Evolutionary conservation across 2,888 invertebrate species (phyloP), one percentile per base, ranked within the genome.

Genomic region (Meandrusa payeni): DNA sequence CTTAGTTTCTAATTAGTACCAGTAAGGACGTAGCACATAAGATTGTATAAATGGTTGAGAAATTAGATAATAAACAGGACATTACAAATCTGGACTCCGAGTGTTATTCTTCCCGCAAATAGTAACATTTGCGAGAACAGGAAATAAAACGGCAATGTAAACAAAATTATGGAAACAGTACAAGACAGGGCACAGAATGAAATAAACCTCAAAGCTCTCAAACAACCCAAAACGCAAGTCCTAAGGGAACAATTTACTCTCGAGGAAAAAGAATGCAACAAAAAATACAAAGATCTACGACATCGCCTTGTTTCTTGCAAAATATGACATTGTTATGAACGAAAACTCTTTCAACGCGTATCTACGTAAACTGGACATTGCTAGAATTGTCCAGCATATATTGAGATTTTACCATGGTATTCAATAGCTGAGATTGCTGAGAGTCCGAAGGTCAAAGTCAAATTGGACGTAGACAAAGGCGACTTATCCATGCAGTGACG

Each of bases 341-440:
- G 41, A 46, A 45, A 42, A 48, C 41, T 46, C 43, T 41, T 44
- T 33, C 36, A 33, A 28, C 36, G 42, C 32, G 53, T 58, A 43
- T 55, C 61, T 53, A 50, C 37, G 47, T 54, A 56, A 23, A 50
- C 42, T 58, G 58, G 64, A 54, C 52, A 47, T 49, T 38, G 11
- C 9, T 32, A 13, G 39, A 23, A 15, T 10, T 19, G 12, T 5
- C 62, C 57, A 52, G 23, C 51, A 31, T 52, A 24, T 31, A 19
- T 19, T 50, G 59, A 54, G 6, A 57, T 47, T 27, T 41, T 3
- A 10, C 17, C 9, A 2, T 20, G 1, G 20, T 6, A 19, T 12
- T 10, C 13, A 5, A 2, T 7, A 12, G 11, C 6, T 15, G 15
- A 24, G 15, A n/a, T 31, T 2, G 17, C 5, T 9, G 1, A 3